Evolutionary conservation across 2,113 vertebrate genomes (phyloP).

Genomic region (Cyanistes caeruleus): DNA sequence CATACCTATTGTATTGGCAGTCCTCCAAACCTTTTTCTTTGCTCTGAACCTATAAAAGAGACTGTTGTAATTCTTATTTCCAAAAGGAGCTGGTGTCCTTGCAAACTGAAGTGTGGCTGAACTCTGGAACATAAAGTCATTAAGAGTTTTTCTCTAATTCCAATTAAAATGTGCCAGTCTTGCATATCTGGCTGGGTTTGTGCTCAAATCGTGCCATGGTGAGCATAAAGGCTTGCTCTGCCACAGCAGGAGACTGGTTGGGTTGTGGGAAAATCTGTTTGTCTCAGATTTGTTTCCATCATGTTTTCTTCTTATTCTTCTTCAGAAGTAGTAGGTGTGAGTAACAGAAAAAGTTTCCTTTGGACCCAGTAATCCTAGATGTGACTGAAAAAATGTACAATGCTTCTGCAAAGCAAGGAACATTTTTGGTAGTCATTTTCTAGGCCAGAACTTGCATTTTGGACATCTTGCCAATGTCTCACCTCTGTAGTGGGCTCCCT

Average conservation of each 20-base stretch:
- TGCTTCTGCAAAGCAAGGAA: not conserved
- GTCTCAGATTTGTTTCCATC: not conserved
- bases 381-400: not conserved
- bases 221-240: not conserved
- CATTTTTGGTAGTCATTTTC: not conserved
- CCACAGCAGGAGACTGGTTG: not conserved
- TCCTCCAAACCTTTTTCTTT: not conserved
- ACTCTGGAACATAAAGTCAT: not conserved
- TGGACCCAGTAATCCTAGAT: not conserved
- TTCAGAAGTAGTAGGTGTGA: not conserved
- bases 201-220: accelerated
- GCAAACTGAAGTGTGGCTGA: not conserved
- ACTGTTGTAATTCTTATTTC: not conserved
- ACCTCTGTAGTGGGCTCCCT: not conserved
- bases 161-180: not conserved
- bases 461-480: not conserved
- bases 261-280: not conserved
- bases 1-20: not conserved
- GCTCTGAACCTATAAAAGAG: not conserved
- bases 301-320: not conserved
- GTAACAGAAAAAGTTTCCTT: not conserved
- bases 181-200: not conserved
- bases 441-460: not conserved
- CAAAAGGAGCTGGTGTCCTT: not conserved
- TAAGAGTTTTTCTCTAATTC: not conserved